phyloP scores from a whole-genome alignment of 2,888 invertebrate species.

The Platerodrilus igneus region DNA sequence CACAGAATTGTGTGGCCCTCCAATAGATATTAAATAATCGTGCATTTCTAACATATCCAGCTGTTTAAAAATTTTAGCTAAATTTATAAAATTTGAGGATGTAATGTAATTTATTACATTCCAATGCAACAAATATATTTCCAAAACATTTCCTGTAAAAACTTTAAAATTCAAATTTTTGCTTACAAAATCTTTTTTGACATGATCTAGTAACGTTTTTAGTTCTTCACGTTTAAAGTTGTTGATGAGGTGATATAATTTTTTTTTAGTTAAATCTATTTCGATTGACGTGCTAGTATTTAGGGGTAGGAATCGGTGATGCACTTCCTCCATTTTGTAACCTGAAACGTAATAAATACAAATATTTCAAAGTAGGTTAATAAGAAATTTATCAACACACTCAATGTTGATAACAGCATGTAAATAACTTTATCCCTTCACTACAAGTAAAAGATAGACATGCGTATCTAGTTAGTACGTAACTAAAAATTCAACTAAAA shows the following conservation, averaged over 20 bases:
- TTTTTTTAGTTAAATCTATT: conserved; percentile 48
- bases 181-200: conserved; percentile 28
- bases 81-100: conserved; percentile 29
- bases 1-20: no score
- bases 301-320: conserved; percentile 30
- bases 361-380: no score
- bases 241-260: conserved; percentile 48
- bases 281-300: conserved; percentile 33
- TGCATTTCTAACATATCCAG: conserved; percentile 29
- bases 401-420: no score
- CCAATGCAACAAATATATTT: conserved; percentile 40
- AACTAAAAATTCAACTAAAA: no score
- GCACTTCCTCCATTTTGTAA: conserved; percentile 26
- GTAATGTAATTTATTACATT: conserved; percentile 33
- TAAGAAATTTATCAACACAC: no score
- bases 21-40: no score
- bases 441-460: no score
- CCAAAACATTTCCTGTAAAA: conserved; percentile 33
- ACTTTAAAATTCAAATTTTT: conserved; percentile 25
- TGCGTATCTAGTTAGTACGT: no score
- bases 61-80: conserved; percentile 34
- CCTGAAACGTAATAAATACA: no score
- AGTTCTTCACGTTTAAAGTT: conserved; percentile 40
- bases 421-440: no score
- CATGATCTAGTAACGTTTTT: conserved; percentile 29